Evolutionary conservation across 2,797 vertebrate genomes (phyloP), one percentile per base, ranked within the genome.

Genomic region (Cercopithecus neglectus): DNA sequence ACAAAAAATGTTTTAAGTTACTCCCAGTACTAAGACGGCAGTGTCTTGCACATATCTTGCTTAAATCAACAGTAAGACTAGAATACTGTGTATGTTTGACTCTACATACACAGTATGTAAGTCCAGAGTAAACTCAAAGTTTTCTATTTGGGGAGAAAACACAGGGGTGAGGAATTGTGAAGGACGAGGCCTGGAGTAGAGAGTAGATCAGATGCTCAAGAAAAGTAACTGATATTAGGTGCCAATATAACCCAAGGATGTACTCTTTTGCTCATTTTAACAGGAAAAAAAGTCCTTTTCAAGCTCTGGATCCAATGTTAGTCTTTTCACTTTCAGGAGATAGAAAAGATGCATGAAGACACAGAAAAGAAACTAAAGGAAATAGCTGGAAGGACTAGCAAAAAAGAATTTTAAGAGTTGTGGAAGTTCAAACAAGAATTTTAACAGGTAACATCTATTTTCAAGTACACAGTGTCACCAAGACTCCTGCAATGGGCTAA

Each of bases 111-210:
- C 16, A 50, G 48, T 50, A 50, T 50, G 48, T 50, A 48, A 80
- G n/a, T 57, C 39, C 80, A 94, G 19, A 81, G 55, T 79, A 97
- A 91, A 95, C 88, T 89, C 61, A 93, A 89, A 93, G 61, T 75
- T 78, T 46, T 6, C 33, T 80, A 55, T 84, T 61, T 95, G 30
- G 44, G 28, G 36, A 95, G 10, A 46, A 95, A 84, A 84, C 5
- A 88, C 33, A 46, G 17, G n/a, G 14, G 21, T 55, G n/a, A 94
- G 59, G 48, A 88, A 92, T 7, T 94, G 61, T 57, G 72, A 95
- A 75, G 46, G 79, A 41, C 33, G 50, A 30, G 24, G 12, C 16
- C 72, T 78, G 57, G 2, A 61, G 53, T 39, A 94, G 3, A 79
- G 10, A 75, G 33, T 21, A 88, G 33, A 87, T 72, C 19, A 88